phyloP scores from a whole-genome alignment of 2,888 invertebrate genomes.

The Dysmachus trigonus region DNA sequence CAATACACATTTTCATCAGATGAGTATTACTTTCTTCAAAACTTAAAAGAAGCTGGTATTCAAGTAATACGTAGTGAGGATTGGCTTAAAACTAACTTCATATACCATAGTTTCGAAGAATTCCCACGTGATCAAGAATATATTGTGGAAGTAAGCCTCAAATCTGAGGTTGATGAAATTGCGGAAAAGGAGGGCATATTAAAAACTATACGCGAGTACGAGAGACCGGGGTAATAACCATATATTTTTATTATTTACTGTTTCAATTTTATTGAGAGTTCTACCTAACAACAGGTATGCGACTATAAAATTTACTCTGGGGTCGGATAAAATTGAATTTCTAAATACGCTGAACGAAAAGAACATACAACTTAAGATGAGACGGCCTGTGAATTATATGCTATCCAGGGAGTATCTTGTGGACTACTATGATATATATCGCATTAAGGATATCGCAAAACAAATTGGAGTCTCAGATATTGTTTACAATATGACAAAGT shows the following conservation, averaged over 20 bases:
- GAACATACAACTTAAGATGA: not conserved
- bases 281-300: not conserved
- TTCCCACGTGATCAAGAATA: not conserved
- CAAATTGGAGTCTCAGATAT: not conserved
- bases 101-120: not conserved
- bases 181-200: not conserved
- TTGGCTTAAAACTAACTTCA: not conserved
- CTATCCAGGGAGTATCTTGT: not conserved
- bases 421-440: not conserved
- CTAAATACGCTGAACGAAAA: not conserved
- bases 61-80: not conserved
- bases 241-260: not conserved
- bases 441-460: not conserved
- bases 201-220: not conserved
- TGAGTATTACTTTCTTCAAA: not conserved
- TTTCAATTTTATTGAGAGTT: not conserved
- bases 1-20: not conserved
- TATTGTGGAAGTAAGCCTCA: not conserved
- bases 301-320: not conserved
- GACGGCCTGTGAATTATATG: not conserved
- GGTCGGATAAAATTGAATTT: not conserved
- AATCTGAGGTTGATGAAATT: not conserved
- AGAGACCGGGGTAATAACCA: not conserved
- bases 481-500: not conserved
- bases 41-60: not conserved